These are phyloP conservation scores for Disparrhopalites patrizii DNA, from an alignment of 2,888 invertebrate species.

Conservation along the genomic window DNA sequence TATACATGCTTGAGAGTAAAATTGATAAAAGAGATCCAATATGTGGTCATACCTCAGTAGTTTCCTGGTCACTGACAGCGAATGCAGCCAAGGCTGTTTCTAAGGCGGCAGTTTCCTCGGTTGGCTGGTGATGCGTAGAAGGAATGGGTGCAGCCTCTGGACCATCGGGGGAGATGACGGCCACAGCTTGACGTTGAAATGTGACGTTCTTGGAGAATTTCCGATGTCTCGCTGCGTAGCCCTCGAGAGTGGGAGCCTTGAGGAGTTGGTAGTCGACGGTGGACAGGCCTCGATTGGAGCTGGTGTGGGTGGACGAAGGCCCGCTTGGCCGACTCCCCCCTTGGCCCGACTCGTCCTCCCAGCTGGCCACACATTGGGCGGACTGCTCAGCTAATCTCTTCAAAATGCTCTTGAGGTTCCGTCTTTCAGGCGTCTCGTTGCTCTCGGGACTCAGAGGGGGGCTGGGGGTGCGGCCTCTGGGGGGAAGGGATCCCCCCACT, in stretches of 20 bases:
- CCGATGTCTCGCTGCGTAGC: conserved; percentile 75
- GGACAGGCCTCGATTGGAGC: conserved; percentile 16
- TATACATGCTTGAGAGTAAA: too few species aligned
- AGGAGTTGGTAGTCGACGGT: conserved; percentile 61
- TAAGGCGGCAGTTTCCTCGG: not conserved
- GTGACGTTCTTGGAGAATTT: conserved; percentile 85
- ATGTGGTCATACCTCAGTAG: not conserved
- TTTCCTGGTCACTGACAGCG: not conserved
- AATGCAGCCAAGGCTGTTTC: not conserved
- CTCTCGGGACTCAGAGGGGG: conserved; percentile 59
- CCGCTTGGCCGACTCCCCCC: conserved; percentile 2
- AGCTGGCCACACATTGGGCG: conserved; percentile 15
- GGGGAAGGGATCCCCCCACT: not conserved
- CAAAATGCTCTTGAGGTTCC: conserved; percentile 77
- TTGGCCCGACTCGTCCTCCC: conserved; percentile 7
- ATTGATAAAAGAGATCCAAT: too few species aligned
- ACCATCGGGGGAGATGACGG: conserved; percentile 72
- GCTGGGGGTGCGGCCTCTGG: conserved; percentile 34
- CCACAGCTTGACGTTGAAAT: conserved; percentile 68
- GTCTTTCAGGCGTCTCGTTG: conserved; percentile 76
- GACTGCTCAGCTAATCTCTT: conserved; percentile 68
- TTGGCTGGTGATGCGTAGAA: conserved; percentile 2
- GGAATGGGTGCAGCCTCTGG: conserved; percentile 56
- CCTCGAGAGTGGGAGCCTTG: conserved; percentile 79
- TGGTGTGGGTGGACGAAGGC: not conserved